Percentiles rank a stretch among this genome's conserved stretches.
phyloP scores from a whole-genome alignment of 2,888 invertebrate species.

The Linyphia triangularis region DNA sequence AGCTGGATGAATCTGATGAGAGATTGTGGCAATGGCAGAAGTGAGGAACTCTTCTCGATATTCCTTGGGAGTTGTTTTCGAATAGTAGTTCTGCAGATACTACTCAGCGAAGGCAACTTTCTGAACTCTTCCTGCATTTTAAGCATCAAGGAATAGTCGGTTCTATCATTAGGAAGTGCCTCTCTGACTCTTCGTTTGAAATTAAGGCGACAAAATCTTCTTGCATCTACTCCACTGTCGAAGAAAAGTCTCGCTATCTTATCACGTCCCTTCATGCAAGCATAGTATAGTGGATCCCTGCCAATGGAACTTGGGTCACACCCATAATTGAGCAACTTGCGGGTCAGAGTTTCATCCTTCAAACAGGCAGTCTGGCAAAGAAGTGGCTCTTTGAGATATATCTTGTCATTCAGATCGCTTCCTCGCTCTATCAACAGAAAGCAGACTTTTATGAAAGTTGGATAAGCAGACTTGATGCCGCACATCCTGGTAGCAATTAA shows the following conservation, averaged over 20 bases:
- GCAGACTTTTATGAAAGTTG: not conserved
- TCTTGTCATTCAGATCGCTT: constrained; percentile 3
- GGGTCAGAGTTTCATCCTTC: constrained; percentile 17
- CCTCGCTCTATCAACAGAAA: constrained; percentile 29
- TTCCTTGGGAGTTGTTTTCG: constrained; percentile 15
- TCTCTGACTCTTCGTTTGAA: not conserved
- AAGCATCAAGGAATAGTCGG: not conserved
- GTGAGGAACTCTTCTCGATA: constrained; percentile 17
- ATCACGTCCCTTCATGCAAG: constrained; percentile 17
- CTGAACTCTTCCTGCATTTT: constrained; percentile 17
- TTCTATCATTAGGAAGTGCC: not conserved
- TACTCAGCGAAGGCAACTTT: not conserved
- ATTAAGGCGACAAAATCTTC: too few species aligned
- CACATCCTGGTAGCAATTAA: constrained; percentile 9
- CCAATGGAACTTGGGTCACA: not conserved
- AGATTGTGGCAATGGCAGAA: constrained; percentile 44
- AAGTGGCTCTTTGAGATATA: constrained; percentile 10
- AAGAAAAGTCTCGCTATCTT: constrained; percentile 22
- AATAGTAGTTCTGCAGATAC: constrained; percentile 24
- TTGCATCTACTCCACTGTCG: constrained; percentile 36
- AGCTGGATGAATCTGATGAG: constrained; percentile 23
- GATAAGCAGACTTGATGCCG: not conserved
- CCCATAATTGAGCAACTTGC: constrained; percentile 45
- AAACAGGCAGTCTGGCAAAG: constrained; percentile 31
- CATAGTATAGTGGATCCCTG: constrained; percentile 37